Base-by-base conservation (phyloP, 2,797 vertebrate species). In the Echeneis naucrates region DNA sequence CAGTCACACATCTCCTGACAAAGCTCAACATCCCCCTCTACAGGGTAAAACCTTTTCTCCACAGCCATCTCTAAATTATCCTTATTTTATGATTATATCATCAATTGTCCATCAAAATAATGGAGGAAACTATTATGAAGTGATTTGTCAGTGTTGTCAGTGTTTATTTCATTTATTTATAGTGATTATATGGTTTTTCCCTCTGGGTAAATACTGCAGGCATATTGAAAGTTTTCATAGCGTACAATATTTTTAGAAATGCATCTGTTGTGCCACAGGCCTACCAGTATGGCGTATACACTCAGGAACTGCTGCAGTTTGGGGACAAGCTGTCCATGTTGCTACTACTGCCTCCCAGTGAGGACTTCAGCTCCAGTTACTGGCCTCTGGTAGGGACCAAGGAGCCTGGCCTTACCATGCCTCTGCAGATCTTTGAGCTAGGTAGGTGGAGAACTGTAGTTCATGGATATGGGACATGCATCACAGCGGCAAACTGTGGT, bases 1-100 rank as follows among this genome's bases (percentile, higher is more conserved):
- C 93, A 0, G 75, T 95, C 75, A 90, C 88, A 12, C 89, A 88
- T 24, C 92, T 95, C 38, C 88, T 95, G 61, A 93, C 92, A 0
- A 94, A 95, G 89, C 93, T 95, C 90, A 93, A 93, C 85, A 90
- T 95, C 81, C 93, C 94, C 71, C 93, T 95, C 82, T 89, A 94
- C 80, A 92, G 93, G 93, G 95, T 95, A 92, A 90, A 35, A 12
- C 2, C 3, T 8, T 27, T 12, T 12, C 17, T 47, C 9, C 57
- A 8, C 21, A n/a, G n/a, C n/a, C n/a, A n/a, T n/a, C 4, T 6
- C 8, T 0, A 37, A 37, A 33, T 8, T 7, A 44, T 11, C 1
- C 38, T 27, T 17, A 32, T 16, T n/a, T 3, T 33, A 2, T n/a
- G n/a, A 13, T 3, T 19, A 2, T 16, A 4, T 33, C 27, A 11